Evolutionary conservation across 2,888 invertebrate genomes (phyloP).

Genomic region (Lasioglossum morio): DNA sequence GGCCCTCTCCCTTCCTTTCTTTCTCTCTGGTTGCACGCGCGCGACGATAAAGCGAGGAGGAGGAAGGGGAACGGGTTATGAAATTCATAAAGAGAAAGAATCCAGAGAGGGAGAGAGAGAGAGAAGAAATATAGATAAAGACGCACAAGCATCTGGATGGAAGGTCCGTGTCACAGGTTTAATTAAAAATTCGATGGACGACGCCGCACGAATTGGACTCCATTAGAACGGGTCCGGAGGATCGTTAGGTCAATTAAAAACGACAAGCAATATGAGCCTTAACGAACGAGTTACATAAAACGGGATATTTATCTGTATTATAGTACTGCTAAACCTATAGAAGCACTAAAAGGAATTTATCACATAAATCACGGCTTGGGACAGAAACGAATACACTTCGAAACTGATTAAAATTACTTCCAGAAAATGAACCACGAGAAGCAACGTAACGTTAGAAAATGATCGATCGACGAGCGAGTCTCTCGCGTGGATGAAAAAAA

Average conservation of each 20-base stretch:
- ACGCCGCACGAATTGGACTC: conserved; percentile 24
- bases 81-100: conserved; percentile 39
- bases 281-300: not conserved
- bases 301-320: not conserved
- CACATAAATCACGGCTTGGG: not conserved
- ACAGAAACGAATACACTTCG: not conserved
- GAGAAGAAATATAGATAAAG: not conserved
- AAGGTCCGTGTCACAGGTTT: not conserved
- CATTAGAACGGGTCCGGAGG: not conserved
- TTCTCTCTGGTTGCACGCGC: conserved; percentile 22
- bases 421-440: too few species aligned
- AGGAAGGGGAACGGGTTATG: conserved; percentile 41
- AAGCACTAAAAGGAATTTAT: not conserved
- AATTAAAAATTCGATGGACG: conserved; percentile 53
- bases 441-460: not conserved
- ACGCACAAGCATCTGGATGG: not conserved
- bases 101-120: not conserved
- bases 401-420: too few species aligned
- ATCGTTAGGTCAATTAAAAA: not conserved
- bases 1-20: conserved; percentile 52
- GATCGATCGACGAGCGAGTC: not conserved
- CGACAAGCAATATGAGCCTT: not conserved
- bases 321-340: not conserved
- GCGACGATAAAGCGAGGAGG: conserved; percentile 43
- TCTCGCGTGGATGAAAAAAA: not conserved